A percentile compares a stretch with the other conserved stretches of the same genome.
Conservation (phyloP, 2,888 invertebrate species). For the Phymatocera aterrima region DNA sequence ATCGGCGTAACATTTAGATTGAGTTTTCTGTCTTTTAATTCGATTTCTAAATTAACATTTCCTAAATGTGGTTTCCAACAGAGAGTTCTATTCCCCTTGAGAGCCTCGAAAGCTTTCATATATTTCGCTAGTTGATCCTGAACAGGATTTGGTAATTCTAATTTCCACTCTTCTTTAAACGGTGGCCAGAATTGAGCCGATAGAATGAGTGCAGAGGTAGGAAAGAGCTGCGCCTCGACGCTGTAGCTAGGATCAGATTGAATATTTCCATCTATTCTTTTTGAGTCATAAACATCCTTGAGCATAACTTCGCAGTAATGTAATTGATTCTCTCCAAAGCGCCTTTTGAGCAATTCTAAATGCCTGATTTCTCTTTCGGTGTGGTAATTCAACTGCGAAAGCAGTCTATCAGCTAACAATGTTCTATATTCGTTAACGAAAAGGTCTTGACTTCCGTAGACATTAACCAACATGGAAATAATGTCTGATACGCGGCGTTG, state of each 20-base stretch:
- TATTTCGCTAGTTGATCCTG: conserved; percentile 89
- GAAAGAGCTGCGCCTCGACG: conserved; percentile 77
- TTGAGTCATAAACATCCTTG: conserved; percentile 97
- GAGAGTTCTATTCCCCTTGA: conserved; percentile 94
- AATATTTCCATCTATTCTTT: conserved; percentile 91
- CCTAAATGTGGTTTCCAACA: conserved; percentile 97
- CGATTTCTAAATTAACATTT: conserved; percentile 92
- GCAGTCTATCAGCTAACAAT: conserved; percentile 91
- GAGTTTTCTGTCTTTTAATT: conserved; percentile 87
- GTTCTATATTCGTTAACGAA: conserved; percentile 99
- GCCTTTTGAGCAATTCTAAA: conserved; percentile 92
- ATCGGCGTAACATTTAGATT: conserved; percentile 93
- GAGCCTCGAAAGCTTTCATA: conserved; percentile 92
- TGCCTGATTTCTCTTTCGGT: conserved; percentile 94
- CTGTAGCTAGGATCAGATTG: conserved; percentile 83
- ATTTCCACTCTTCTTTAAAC: conserved; percentile 92
- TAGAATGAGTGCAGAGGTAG: conserved; percentile 91
- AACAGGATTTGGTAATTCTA: conserved; percentile 89
- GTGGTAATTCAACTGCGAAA: conserved; percentile 90
- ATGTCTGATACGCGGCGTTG: conserved; percentile 88
- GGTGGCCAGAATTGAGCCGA: conserved; percentile 99
- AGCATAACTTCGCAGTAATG: conserved; percentile 99
- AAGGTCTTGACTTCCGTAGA: conserved; percentile 98
- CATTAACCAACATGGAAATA: conserved; percentile 98
- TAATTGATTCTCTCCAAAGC: conserved; percentile 97